These are phyloP conservation scores for Noctilio leporinus DNA, from an alignment of 2,113 vertebrate genomes.

Conservation along the genomic window DNA sequence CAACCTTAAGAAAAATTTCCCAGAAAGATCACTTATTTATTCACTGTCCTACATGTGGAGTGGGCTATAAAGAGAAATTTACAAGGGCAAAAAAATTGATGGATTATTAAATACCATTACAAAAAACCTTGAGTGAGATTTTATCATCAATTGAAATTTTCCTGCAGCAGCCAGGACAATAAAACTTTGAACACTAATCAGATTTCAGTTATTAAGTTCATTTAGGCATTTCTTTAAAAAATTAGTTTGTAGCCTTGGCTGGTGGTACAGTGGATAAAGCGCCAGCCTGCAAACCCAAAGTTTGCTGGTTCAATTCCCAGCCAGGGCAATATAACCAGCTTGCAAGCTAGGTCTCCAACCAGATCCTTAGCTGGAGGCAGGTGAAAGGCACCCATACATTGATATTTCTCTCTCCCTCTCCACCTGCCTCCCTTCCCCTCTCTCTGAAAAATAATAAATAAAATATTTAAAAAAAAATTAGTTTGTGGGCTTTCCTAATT, in stretches of 20 bases:
- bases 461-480: conserved; percentile 31
- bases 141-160: conserved; percentile 5
- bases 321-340: no score
- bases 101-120: neutral
- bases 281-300: no score
- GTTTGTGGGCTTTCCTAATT: conserved; percentile 29
- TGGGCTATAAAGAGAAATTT: neutral
- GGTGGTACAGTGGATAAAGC: no score
- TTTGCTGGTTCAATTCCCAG: no score
- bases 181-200: neutral
- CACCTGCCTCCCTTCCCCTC: no score
- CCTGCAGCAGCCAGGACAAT: neutral
- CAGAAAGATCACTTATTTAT: neutral
- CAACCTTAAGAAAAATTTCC: neutral
- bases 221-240: conserved; percentile 55
- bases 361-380: no score
- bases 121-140: neutral
- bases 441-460: no score
- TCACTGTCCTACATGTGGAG: neutral
- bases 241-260: no score
- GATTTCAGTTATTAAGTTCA: conserved; percentile 52
- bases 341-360: no score
- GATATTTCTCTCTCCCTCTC: no score
- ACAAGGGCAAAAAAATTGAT: neutral
- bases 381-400: no score